A percentile compares a stretch with the other conserved stretches of the same genome.
phyloP scores from a whole-genome alignment of 2,888 invertebrate species.

The Acanthoscelides obtectus region DNA sequence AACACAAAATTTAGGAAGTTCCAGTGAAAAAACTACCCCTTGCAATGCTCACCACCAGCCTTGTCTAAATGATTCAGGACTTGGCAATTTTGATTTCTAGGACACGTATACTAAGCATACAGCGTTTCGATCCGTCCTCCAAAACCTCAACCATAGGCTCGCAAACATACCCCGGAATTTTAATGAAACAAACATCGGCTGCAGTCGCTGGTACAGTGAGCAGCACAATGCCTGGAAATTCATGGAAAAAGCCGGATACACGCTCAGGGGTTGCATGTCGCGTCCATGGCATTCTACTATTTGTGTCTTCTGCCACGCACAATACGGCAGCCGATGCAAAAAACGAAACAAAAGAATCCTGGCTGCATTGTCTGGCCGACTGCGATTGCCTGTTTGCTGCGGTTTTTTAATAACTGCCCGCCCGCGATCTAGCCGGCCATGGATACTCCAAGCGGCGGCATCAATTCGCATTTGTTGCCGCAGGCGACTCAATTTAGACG shows the following conservation, averaged over 20 bases:
- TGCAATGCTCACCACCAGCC: no score
- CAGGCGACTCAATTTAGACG: neutral
- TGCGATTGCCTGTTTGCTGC: neutral
- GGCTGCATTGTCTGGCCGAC: neutral
- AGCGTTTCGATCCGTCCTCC: neutral
- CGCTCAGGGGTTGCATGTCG: neutral
- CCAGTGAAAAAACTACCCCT: no score
- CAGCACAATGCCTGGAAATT: neutral
- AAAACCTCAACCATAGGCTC: neutral
- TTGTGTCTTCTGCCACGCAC: neutral
- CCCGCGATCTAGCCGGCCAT: neutral
- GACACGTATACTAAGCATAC: no score
- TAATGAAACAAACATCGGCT: neutral
- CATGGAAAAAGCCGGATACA: neutral
- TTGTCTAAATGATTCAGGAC: no score
- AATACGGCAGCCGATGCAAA: neutral
- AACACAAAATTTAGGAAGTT: no score
- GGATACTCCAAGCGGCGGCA: neutral
- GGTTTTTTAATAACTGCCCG: neutral
- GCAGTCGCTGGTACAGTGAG: neutral
- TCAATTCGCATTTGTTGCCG: neutral
- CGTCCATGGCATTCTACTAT: neutral
- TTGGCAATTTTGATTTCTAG: no score
- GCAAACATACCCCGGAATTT: neutral
- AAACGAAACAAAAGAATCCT: neutral